Conservation (phyloP, 2,888 invertebrate species). For the Zootermopsis nevadensis region DNA sequence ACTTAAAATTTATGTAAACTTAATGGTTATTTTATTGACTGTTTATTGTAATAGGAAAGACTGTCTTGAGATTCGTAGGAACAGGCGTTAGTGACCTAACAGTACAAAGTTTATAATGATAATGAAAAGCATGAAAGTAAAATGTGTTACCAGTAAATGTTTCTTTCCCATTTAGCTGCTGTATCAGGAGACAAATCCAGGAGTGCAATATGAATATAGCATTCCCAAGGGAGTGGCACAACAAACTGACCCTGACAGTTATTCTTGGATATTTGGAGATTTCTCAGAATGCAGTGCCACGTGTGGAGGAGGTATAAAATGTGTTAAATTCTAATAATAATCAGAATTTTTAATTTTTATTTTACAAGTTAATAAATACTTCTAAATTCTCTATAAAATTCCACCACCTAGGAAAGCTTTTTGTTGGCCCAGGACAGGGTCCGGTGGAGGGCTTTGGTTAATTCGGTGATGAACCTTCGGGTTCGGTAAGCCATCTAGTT, state of each 20-base stretch:
- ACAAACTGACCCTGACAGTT: conserved; percentile 76
- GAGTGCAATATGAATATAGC: conserved; percentile 91
- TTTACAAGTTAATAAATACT: not conserved
- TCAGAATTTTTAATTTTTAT: not conserved
- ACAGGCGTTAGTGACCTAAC: no score
- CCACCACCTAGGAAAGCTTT: not conserved
- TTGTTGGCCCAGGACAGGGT: no score
- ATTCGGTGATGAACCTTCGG: no score
- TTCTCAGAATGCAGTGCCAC: conserved; percentile 85
- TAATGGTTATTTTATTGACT: no score
- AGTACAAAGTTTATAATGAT: no score
- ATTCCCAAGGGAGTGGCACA: conserved; percentile 77
- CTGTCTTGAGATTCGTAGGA: no score
- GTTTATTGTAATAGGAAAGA: no score
- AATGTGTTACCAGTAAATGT: not conserved
- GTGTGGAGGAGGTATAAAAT: conserved; percentile 87
- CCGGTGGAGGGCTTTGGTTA: no score
- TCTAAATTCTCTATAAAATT: not conserved
- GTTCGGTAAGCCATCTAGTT: no score
- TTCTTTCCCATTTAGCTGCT: conserved; percentile 71
- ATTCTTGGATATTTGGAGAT: conserved; percentile 84
- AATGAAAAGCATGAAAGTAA: no score
- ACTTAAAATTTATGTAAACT: no score
- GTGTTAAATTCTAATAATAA: not conserved
- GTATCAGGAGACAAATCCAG: conserved; percentile 85